A percentile compares a stretch with the other conserved stretches of the same genome.
phyloP scores from a whole-genome alignment of 1,140 invertebrate species.

The Protaetia brevitarsis region DNA sequence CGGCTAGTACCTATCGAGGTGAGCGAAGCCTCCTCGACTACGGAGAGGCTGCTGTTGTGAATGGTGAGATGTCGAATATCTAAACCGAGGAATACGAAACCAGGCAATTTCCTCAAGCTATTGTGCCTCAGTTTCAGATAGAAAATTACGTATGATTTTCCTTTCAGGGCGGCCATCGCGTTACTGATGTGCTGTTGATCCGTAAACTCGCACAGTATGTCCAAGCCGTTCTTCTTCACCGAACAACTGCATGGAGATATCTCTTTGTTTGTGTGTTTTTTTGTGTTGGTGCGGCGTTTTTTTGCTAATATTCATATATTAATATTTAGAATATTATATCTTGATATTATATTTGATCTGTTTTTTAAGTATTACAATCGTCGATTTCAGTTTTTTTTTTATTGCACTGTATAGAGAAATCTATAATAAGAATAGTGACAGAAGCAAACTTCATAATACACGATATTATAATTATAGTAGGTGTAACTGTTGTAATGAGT shows the following conservation, averaged over 20 bases:
- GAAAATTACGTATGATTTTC: slow-evolving; percentile 73
- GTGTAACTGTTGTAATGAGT: no score
- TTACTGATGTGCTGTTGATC: slow-evolving; percentile 68
- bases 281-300: no score
- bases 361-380: no score
- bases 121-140: slow-evolving; percentile 84
- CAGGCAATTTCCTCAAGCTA: slow-evolving; percentile 75
- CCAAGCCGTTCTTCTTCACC: slow-evolving; percentile 81
- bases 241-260: slow-evolving; percentile 76
- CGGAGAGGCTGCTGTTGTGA: slow-evolving; percentile 79
- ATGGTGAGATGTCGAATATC: slow-evolving; percentile 84
- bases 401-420: no score
- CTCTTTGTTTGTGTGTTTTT: slow-evolving; percentile 60
- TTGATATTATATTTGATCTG: no score
- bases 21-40: slow-evolving; percentile 80
- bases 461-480: no score
- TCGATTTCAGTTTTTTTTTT: no score
- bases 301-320: no score
- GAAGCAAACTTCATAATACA: no score
- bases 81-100: slow-evolving; percentile 80
- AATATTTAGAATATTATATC: no score
- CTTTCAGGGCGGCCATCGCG: slow-evolving; percentile 74
- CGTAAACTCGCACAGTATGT: slow-evolving; percentile 81
- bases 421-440: no score
- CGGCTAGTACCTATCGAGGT: slow-evolving; percentile 69